Conservation (phyloP, 2,113 vertebrate species). For the Sialia sialis region DNA sequence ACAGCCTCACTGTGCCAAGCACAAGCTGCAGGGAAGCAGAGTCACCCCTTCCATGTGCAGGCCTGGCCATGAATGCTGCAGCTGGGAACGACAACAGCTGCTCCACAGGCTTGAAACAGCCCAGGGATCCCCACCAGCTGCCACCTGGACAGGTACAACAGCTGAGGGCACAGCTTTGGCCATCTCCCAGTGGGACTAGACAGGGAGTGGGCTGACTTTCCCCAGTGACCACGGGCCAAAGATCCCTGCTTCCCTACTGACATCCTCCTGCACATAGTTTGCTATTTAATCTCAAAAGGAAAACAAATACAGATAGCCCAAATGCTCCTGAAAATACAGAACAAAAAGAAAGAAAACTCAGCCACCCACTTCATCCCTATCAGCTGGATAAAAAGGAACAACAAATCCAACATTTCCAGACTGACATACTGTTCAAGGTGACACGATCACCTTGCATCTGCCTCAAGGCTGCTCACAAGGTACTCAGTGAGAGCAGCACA, state of each 20-base stretch:
- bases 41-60: background rate
- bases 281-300: background rate
- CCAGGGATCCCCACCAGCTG: background rate
- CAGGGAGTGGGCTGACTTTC: background rate
- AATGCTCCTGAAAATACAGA: background rate
- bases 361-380: background rate
- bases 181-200: background rate
- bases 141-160: background rate
- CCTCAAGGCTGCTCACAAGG: background rate
- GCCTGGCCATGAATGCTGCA: background rate
- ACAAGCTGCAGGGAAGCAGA: background rate
- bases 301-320: background rate
- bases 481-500: background rate
- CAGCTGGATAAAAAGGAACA: background rate
- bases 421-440: background rate
- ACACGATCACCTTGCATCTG: rapidly evolving
- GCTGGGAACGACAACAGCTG: background rate
- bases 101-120: background rate
- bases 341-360: background rate
- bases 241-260: background rate
- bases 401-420: background rate
- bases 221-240: background rate
- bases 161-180: background rate
- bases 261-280: background rate
- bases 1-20: background rate